Conservation (phyloP, 2,113 vertebrate genomes). For the Neotoma lepida region DNA sequence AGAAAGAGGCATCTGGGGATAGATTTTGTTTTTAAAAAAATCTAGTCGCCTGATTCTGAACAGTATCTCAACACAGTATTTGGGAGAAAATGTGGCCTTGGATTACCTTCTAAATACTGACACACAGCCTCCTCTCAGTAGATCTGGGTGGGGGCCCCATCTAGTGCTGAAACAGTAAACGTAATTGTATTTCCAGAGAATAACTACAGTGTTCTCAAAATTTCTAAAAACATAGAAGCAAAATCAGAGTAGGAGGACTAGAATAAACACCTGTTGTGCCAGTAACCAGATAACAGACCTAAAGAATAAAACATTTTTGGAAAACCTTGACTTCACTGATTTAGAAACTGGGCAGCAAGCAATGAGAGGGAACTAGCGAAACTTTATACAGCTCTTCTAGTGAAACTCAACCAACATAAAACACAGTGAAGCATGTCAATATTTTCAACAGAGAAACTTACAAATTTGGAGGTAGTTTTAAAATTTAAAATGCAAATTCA, state of each 20-base stretch:
- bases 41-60: background rate
- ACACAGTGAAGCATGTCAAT: background rate
- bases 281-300: background rate
- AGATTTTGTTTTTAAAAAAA: background rate
- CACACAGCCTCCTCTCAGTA: background rate
- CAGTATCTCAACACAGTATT: background rate
- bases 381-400: background rate
- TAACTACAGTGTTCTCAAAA: background rate
- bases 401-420: background rate
- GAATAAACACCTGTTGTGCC: background rate
- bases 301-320: background rate
- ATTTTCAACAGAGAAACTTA: background rate
- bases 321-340: background rate
- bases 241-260: background rate
- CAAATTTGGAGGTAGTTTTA: background rate
- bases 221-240: background rate
- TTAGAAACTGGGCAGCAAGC: background rate
- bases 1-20: background rate
- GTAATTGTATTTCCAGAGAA: background rate
- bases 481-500: background rate
- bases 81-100: background rate
- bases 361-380: background rate
- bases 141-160: background rate
- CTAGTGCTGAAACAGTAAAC: background rate
- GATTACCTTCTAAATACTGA: background rate